Evolutionary conservation across 2,797 vertebrate genomes (phyloP).

Genomic region (Mus minutoides): DNA sequence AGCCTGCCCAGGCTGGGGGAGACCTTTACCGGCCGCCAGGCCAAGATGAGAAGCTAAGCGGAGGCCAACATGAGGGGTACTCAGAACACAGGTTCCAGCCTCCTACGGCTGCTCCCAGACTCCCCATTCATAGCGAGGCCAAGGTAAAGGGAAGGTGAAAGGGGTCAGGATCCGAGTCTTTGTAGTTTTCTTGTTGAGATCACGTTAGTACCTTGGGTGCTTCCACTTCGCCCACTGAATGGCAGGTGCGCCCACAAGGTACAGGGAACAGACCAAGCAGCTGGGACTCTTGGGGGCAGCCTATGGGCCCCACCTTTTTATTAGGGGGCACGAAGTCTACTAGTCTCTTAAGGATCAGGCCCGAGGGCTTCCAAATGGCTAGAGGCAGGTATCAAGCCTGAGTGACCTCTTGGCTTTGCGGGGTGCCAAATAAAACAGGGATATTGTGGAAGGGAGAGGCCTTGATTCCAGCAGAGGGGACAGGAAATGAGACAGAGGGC

Average conservation of each 20-base stretch:
- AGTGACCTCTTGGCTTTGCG: neutral
- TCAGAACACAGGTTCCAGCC: neutral
- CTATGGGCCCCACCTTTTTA: too few relatives aligned
- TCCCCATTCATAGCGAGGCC: neutral
- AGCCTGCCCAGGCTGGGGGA: neutral
- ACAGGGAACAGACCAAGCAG: neutral
- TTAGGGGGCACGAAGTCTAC: neutral
- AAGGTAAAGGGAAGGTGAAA: neutral
- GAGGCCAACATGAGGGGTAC: rapidly evolving
- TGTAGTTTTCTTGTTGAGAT: neutral
- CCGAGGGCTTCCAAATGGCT: neutral
- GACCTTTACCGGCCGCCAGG: neutral
- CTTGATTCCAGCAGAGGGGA: neutral
- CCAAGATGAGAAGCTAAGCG: neutral
- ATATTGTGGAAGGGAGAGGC: neutral
- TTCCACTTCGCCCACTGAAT: neutral
- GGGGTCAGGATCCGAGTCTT: neutral
- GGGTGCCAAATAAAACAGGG: neutral
- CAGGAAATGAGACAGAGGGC: neutral
- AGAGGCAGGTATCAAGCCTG: neutral
- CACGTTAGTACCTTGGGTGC: neutral
- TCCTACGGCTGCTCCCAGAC: rapidly evolving
- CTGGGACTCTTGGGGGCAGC: neutral
- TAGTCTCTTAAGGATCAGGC: neutral
- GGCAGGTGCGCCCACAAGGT: rapidly evolving